phyloP scores from a whole-genome alignment of 2,888 invertebrate species.

The Pomacea canaliculata region DNA sequence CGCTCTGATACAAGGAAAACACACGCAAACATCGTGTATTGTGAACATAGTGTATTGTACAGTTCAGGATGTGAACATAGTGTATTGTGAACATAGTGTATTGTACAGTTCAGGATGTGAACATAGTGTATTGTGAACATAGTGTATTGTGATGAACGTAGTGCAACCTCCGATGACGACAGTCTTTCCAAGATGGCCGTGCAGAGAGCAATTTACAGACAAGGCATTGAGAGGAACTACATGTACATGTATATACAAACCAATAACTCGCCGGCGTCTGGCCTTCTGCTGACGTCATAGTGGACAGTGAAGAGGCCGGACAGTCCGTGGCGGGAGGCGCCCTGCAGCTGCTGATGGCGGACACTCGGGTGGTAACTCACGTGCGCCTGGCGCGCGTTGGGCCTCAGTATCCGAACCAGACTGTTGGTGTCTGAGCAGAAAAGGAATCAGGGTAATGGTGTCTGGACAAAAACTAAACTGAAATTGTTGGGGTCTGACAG shows the following conservation, averaged over 20 bases:
- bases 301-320: slow-evolving; percentile 51
- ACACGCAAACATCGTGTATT: background rate
- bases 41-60: too few species aligned
- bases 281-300: slow-evolving; percentile 55
- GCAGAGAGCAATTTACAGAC: too few species aligned
- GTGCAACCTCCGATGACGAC: too few species aligned
- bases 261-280: slow-evolving; percentile 59
- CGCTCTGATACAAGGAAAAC: slow-evolving; percentile 49
- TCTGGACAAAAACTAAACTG: too few species aligned
- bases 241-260: slow-evolving; percentile 34
- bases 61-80: too few species aligned
- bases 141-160: too few species aligned
- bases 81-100: too few species aligned
- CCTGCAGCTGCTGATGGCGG: slow-evolving; percentile 24
- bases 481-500: too few species aligned
- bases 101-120: too few species aligned
- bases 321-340: slow-evolving; percentile 35
- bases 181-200: too few species aligned
- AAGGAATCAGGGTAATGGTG: background rate
- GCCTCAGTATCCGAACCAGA: slow-evolving; percentile 23
- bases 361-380: slow-evolving; percentile 24
- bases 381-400: slow-evolving; percentile 19
- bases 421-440: slow-evolving; percentile 17
- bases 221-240: too few species aligned
- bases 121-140: too few species aligned